A percentile compares a stretch with the other conserved stretches of the same genome.
Evolutionary conservation across 2,888 invertebrate genomes (phyloP).

Genomic region (Athripsodes cinereus): DNA sequence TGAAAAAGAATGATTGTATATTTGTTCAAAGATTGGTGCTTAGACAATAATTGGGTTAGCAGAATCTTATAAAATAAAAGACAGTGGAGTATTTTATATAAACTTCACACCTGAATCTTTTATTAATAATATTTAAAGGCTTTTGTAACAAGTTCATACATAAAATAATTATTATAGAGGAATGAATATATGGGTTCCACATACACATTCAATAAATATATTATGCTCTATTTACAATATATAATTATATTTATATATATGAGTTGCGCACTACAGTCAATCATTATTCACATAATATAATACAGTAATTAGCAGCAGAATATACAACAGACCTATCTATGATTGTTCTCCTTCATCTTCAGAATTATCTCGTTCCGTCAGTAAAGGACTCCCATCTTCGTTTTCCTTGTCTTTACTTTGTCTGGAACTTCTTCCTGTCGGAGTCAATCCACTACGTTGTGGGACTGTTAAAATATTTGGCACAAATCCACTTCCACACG

Average conservation of each 20-base stretch:
- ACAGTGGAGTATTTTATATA: no score
- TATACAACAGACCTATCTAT: no score
- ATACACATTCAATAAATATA: no score
- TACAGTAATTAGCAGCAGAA: background rate
- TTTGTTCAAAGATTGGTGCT: no score
- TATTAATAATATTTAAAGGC: background rate
- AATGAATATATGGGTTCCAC: background rate
- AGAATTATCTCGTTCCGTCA: slow-evolving; percentile 53
- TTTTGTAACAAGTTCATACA: background rate
- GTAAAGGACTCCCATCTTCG: slow-evolving; percentile 58
- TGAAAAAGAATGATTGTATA: no score
- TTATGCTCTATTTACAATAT: no score
- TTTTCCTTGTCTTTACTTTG: slow-evolving; percentile 40
- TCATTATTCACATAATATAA: slow-evolving; percentile 6
- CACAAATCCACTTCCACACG: slow-evolving; percentile 58
- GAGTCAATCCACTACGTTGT: slow-evolving; percentile 44
- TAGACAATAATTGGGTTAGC: no score
- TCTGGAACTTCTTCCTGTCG: slow-evolving; percentile 45
- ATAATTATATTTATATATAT: background rate
- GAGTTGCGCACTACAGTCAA: slow-evolving; percentile 26
- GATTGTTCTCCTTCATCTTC: slow-evolving; percentile 30
- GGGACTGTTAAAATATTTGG: slow-evolving; percentile 58
- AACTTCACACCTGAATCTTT: no score
- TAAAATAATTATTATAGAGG: background rate
- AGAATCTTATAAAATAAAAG: no score